Base-by-base conservation (phyloP, 2,797 vertebrate species). In the Limnodromus scolopaceus region DNA sequence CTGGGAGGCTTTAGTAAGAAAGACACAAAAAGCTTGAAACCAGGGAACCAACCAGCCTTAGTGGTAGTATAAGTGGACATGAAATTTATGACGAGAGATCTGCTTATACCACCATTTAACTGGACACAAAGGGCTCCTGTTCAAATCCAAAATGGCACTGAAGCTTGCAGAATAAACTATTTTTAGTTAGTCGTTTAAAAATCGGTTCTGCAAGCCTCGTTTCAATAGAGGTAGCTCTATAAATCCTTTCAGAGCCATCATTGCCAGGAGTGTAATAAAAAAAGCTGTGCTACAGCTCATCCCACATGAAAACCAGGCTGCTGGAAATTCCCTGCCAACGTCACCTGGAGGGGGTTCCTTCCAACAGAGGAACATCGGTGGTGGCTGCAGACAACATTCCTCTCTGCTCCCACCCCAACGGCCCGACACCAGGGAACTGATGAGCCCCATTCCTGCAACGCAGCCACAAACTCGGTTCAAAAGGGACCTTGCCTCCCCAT, bases 141-240 rank as follows among this genome's bases (percentile, higher is more conserved):
- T 64, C 77, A 46, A 49, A 82, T 57, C 58, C 48, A 34, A 84
- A 85, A 61, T 3, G 10, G 74, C 74, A 54, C 36, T 72, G 82
- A 71, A 86, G 79, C 79, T 71, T 71, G 61, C 65, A 91, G 74
- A 87, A 89, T 28, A 57, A 90, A n/a, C 72, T 88, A 48, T 68
- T 90, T 95, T 82, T 84, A 92, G 84, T 72, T 38, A 53, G 32
- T n/a, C 4, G 36, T 45, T 79, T 66, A 13, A 88, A 92, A 95
- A 80, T 7, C 10, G 20, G 27, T 91, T 92, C 87, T 30, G 23
- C 92, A 77, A 87, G 45, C 70, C 58, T 89, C 41, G 43, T 77
- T 93, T 87, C 75, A 77, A 25, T 13, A 9, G 22, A 4, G 39
- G 63, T 25, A 58, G 55, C 63, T 82, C 70, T 45, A 13, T 28